Evolutionary conservation across 2,797 vertebrate species (phyloP).

Genomic region (Dendrocincla fuliginosa): DNA sequence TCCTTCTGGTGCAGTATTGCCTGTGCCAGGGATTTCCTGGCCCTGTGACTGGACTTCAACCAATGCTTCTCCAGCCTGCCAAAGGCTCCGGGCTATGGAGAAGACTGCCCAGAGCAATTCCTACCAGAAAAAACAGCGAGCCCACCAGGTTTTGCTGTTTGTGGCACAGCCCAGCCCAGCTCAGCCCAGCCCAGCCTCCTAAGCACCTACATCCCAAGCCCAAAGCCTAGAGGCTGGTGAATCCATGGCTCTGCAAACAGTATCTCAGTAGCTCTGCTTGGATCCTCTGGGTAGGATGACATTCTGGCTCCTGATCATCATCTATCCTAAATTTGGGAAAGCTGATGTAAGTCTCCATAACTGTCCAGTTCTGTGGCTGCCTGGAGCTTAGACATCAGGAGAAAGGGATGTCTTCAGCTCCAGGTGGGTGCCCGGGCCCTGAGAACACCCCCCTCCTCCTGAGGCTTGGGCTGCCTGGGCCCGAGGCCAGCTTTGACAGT

Average conservation of each 20-base stretch:
- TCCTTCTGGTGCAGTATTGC: background rate
- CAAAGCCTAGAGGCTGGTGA: background rate
- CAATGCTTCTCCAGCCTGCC: accelerated
- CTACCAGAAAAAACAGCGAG: background rate
- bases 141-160: background rate
- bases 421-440: background rate
- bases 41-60: background rate
- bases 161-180: background rate
- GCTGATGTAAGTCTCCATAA: accelerated
- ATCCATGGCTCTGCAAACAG: background rate
- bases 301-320: background rate
- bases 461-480: slow-evolving; percentile 9
- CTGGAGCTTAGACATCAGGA: background rate
- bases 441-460: background rate
- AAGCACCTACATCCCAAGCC: background rate
- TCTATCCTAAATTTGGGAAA: background rate
- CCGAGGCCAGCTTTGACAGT: slow-evolving; percentile 17
- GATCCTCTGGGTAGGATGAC: background rate
- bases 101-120: background rate
- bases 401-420: background rate
- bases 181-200: background rate
- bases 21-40: background rate
- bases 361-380: background rate
- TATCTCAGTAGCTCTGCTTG: background rate
- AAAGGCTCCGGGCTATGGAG: background rate